Evolutionary conservation across 2,888 invertebrate species (phyloP).

Genomic region (Heliconius hortense): DNA sequence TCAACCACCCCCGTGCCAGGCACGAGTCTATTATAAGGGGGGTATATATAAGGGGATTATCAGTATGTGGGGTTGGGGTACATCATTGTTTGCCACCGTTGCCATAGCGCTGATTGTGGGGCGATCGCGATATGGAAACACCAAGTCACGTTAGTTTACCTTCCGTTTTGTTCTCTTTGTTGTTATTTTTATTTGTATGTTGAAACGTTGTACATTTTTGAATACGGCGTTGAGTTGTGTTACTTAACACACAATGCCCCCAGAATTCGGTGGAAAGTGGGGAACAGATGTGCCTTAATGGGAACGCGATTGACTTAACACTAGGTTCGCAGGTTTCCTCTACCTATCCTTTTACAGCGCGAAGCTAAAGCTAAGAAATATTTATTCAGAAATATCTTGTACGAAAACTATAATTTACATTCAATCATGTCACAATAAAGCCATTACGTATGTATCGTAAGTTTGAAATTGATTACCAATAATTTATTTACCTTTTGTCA

Average conservation of each 20-base stretch:
- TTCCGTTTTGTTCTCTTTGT: not conserved
- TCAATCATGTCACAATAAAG: not conserved
- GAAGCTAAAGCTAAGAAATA: not conserved
- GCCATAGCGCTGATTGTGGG: conserved; percentile 32
- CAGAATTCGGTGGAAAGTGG: not conserved
- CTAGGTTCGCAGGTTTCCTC: not conserved
- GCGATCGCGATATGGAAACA: conserved; percentile 10
- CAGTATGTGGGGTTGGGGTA: not conserved
- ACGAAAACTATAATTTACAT: not conserved
- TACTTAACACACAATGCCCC: too few relatives aligned
- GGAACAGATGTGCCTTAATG: too few relatives aligned
- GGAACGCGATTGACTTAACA: not conserved
- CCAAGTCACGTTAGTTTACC: conserved; percentile 6
- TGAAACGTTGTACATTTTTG: not conserved
- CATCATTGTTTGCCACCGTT: conserved; percentile 33
- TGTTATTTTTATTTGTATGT: not conserved
- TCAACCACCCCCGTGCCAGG: conserved; percentile 55
- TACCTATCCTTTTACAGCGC: not conserved
- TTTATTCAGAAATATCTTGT: not conserved
- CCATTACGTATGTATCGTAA: not conserved
- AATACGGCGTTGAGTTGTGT: too few relatives aligned
- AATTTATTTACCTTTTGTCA: not conserved
- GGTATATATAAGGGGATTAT: conserved; percentile 50
- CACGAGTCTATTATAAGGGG: conserved; percentile 54
- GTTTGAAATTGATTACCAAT: not conserved